Evolutionary conservation across 2,113 vertebrate species (phyloP), one percentile per base, ranked within the genome.

Genomic region (Notothenia coriiceps): DNA sequence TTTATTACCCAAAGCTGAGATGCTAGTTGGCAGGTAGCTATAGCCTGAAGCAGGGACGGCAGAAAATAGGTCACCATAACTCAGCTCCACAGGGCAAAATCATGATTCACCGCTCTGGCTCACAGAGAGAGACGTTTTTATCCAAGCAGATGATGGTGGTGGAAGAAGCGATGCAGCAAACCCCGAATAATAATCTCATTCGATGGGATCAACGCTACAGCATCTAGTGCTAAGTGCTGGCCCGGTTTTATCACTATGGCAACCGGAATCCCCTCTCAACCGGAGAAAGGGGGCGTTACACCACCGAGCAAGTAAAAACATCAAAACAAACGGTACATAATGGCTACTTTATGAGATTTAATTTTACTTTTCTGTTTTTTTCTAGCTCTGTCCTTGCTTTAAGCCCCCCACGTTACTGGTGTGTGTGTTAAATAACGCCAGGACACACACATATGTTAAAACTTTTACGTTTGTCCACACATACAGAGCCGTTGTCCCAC

Each of bases 231-330:
- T 74, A 81, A 79, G 68, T 13, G 8, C 52, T 84, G 83, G 77
- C 82, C 89, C 67, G 79, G 74, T 88, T 89, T 88, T 77, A 79
- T 93, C 70, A 74, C 91, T 88, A 91, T 92, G 80, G 88, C 84
- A 92, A 94, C 91, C 91, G 86, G 85, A 86, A 82, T 86, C 72
- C 87, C 84, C 85, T 83, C 76, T 55, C 75, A 74, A 70, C 33
- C 18, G 46, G 65, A 56, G 20, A 44, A 44, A 62, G 84, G 85
- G 88, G 91, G 90, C 90, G 91, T 92, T 82, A 17, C 86, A 54
- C 44, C 50, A 50, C 10, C 54, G 4, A 18, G 68, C 43, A 2
- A 62, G 61, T 13, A 72, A 25, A 72, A 76, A 77, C 2, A 57
- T 40, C 11, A 40, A 22, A 73, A 47, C 44, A 49, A 47, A 65